Evolutionary conservation across 2,113 vertebrate species (phyloP), one percentile per base, ranked within the genome.

Genomic region (Synodontis membranacea): DNA sequence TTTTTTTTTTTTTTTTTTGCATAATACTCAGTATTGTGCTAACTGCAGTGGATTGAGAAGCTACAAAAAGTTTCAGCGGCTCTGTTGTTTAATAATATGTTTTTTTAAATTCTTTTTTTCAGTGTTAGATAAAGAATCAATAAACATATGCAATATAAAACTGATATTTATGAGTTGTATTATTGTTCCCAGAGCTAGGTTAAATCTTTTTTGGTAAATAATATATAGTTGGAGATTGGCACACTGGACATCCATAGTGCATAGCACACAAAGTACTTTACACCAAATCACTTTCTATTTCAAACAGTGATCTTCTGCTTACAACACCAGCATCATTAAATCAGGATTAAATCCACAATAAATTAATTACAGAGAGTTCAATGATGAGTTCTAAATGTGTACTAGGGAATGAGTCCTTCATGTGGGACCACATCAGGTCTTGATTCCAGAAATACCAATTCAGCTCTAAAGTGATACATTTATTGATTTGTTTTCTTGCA

Each of bases 91-190:
- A 56, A 42, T 37, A 44, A 3, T 25, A n/a, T 42, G 14, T 52
- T 34, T 14, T 70, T 14, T 34, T 54, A 21, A 11, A 31, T 64
- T 25, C 44, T 66, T 78, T 80, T 80, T 17, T 17, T 58, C 37
- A 70, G 0, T 56, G 46, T 37, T 74, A 68, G 50, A 80, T n/a
- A 11, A 70, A 17, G 23, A 80, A 42, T 68, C 39, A 86, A 86
- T 86, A 86, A 86, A 86, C 23, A 48, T 72, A 66, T 74, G 66
- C 79, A 82, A 82, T 86, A 86, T 75, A 58, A 82, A 56, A 68
- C 8, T 56, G 52, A 17, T 11, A 34, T 46, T 81, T 86, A 39
- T 58, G 28, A 60, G 62, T 23, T 39, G 44, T 39, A 23, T 80
- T 34, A 23, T 80, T 64, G 56, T 86, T 86, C 28, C 56, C n/a